These are phyloP conservation scores for Litocranius walleri DNA, from an alignment of 2,113 vertebrate species.

Conservation along the genomic window DNA sequence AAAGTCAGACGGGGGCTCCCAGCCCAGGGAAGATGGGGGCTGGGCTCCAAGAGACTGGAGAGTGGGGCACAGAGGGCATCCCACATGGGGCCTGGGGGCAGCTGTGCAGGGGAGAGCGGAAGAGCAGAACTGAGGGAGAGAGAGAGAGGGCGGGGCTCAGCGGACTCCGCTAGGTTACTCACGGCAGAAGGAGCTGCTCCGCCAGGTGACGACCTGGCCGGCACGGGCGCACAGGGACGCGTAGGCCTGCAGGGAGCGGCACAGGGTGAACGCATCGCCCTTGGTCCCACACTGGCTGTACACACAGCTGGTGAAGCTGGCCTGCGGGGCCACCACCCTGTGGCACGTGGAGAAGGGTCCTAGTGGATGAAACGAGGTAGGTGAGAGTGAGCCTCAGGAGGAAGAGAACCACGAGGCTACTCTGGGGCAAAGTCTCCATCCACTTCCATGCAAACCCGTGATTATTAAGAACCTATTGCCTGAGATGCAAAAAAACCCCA, in stretches of 20 bases:
- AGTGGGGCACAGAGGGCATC: rapidly evolving
- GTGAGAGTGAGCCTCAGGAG: neutral
- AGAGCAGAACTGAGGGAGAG: neutral
- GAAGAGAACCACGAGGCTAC: neutral
- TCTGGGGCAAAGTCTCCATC: neutral
- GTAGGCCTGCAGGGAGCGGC: conserved; percentile 87
- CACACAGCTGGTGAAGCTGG: conserved; percentile 84
- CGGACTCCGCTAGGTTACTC: conserved; percentile 66
- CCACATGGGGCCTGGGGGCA: neutral
- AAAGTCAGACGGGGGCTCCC: neutral
- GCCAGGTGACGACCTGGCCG: conserved; percentile 80
- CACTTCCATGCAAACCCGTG: neutral
- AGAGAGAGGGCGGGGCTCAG: neutral
- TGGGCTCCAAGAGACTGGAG: neutral
- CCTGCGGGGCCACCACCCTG: conserved; percentile 68
- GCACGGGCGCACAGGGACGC: conserved; percentile 84
- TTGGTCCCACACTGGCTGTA: conserved; percentile 84
- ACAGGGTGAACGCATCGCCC: conserved; percentile 81
- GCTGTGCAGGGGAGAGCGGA: neutral
- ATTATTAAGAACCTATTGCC: neutral
- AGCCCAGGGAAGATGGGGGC: rapidly evolving
- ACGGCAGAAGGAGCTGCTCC: conserved; percentile 87
- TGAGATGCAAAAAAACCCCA: neutral
- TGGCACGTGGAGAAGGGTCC: conserved; percentile 87
- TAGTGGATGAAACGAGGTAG: conserved; percentile 24